Conservation (phyloP, 2,797 vertebrate genomes). For the Gallinago nigripennis region DNA sequence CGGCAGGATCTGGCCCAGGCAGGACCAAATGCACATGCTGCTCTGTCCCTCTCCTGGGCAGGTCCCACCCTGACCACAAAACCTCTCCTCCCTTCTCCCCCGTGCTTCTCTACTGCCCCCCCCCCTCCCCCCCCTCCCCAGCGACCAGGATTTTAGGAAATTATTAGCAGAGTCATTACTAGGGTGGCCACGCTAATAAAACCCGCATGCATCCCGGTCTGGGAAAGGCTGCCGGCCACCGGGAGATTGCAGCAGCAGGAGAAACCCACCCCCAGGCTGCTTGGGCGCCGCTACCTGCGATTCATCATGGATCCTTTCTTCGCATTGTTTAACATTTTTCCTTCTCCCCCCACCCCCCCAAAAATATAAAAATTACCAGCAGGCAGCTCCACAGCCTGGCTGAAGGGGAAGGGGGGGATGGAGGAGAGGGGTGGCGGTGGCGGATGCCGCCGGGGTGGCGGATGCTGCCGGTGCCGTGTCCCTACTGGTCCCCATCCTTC, state of each 20-base stretch:
- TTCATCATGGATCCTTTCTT: slow-evolving; percentile 44
- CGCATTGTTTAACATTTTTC: neutral
- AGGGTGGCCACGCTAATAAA: neutral
- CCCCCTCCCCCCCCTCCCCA: neutral
- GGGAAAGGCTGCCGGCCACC: neutral
- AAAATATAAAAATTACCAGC: neutral
- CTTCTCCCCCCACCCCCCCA: accelerated
- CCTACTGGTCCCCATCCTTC: neutral
- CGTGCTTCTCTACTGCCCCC: too few relatives aligned
- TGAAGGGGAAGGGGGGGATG: neutral
- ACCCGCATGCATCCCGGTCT: neutral
- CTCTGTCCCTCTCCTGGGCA: neutral
- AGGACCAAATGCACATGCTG: accelerated
- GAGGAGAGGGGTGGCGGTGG: neutral
- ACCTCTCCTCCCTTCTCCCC: neutral
- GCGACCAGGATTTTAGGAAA: neutral
- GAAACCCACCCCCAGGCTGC: neutral
- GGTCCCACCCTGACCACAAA: neutral
- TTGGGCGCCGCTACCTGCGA: neutral
- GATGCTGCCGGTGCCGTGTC: neutral
- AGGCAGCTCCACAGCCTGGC: neutral
- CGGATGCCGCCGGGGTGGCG: neutral
- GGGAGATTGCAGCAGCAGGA: neutral
- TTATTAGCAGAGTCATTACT: neutral
- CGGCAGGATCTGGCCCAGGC: neutral